phyloP scores from a whole-genome alignment of 2,113 vertebrate genomes.

The Sarotherodon lohbergeri region DNA sequence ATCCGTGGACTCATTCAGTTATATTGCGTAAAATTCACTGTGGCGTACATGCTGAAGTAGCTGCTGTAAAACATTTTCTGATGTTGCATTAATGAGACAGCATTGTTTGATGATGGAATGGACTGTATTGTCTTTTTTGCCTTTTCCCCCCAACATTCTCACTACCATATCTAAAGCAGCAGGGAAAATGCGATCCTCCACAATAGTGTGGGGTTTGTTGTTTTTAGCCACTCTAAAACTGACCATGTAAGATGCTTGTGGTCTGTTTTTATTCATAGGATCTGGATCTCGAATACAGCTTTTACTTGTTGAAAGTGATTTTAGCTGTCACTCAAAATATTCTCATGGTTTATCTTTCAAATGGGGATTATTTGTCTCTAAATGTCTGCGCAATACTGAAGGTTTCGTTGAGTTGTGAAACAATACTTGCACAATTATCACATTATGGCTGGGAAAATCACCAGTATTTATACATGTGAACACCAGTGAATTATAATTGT shows the following conservation, averaged over 20 bases:
- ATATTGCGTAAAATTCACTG: too few species aligned
- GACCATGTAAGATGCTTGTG: background rate
- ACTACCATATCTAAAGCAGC: background rate
- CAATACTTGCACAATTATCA: background rate
- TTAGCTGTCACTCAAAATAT: background rate
- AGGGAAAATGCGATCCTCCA: background rate
- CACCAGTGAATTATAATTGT: background rate
- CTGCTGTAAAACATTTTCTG: background rate
- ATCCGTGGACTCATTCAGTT: too few species aligned
- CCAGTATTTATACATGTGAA: background rate
- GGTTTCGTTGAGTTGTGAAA: background rate
- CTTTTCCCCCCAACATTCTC: background rate
- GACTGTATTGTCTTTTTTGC: background rate
- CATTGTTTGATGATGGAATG: background rate
- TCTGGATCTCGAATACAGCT: background rate
- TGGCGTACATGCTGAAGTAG: background rate
- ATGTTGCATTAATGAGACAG: background rate
- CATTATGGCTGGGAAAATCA: background rate
- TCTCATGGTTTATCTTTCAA: background rate
- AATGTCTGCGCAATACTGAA: background rate
- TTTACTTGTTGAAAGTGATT: background rate
- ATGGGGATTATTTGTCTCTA: background rate
- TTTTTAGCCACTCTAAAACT: background rate
- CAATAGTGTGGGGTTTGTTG: background rate
- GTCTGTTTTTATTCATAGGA: background rate